A percentile compares a stretch with the other conserved stretches of the same genome.
Conservation (phyloP, 2,113 vertebrate species). For the Pollimyrus isidori region DNA sequence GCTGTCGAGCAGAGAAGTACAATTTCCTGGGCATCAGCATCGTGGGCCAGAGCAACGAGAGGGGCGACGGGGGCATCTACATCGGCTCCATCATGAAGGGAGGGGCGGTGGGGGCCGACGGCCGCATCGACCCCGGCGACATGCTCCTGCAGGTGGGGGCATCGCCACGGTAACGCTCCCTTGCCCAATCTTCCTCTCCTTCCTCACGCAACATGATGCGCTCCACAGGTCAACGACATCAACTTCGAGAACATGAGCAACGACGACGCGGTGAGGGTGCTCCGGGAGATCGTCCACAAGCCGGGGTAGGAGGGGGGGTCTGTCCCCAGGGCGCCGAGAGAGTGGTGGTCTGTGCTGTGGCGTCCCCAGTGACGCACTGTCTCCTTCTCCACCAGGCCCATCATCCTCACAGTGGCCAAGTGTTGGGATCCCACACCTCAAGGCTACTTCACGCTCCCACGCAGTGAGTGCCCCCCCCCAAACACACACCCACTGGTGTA, state of each 20-base stretch:
- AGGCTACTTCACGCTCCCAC: conserved; percentile 81
- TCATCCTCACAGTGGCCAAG: conserved; percentile 82
- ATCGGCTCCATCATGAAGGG: conserved; percentile 91
- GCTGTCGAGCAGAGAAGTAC: conserved; percentile 72
- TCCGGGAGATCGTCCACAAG: conserved; percentile 83
- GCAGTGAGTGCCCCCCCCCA: conserved; percentile 64
- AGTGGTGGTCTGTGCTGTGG: not conserved
- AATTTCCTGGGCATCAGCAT: conserved; percentile 88
- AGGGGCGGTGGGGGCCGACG: conserved; percentile 79
- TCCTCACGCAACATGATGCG: not conserved
- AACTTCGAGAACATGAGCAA: conserved; percentile 93
- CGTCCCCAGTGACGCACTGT: not conserved
- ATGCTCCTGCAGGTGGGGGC: conserved; percentile 77
- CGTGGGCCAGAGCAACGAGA: conserved; percentile 83
- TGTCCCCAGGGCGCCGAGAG: not conserved
- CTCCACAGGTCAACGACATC: conserved; percentile 75
- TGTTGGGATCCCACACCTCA: conserved; percentile 86
- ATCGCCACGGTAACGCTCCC: not conserved
- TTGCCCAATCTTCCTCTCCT: not conserved
- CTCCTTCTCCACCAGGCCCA: conserved; percentile 60
- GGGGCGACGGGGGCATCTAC: conserved; percentile 85
- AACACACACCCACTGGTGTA: not conserved
- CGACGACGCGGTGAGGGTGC: conserved; percentile 76
- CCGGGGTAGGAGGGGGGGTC: conserved; percentile 62
- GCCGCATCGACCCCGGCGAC: conserved; percentile 82